Base-by-base conservation (phyloP, 2,113 vertebrate species). In the Centropristis striata region DNA sequence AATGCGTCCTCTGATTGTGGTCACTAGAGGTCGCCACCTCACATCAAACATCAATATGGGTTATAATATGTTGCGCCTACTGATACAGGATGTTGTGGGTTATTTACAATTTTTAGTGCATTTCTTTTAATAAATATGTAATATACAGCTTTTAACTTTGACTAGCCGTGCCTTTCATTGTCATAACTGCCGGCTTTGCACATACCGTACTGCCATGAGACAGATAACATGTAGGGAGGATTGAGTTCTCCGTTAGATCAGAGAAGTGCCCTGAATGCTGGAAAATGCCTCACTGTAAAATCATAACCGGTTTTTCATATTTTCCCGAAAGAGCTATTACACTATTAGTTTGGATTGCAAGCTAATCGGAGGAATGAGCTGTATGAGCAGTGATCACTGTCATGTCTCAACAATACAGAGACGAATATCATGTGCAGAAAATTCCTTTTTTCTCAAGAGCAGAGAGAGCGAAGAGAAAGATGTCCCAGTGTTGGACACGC, bases 301-400 rank as follows among this genome's bases (percentile, higher is more conserved):
- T 14, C 20, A 28, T 9, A 7, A 21, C 16, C 16, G 0, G 7
- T 12, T 11, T 32, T 44, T 11, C 14, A 32, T 25, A 20, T 78
- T 57, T 65, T 32, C 32, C 20, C 5, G 20, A 12, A 23, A 58
- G 14, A 72, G 1, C 47, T 49, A 4, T 25, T 64, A 14, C 44
- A 36, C 28, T 55, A 20, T 80, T 69, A 36, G 54, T 68, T 57
- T 68, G 57, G 61, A 57, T 60, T 36, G 27, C 61, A 47, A 57
- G 57, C 16, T 63, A 42, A 44, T 57, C 16, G 20, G 15, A 49
- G 1, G 44, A 68, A 27, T 27, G 42, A 55, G 25, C 25, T 39
- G 0, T 1, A 39, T 2, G 39, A 70, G 28, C 65, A 28, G 28
- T 41, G 47, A 54, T 66, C 41, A 25, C 47, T 53, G 57, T 54